Base-by-base conservation (phyloP, 2,113 vertebrate genomes). In the Psammodynastes pulverulentus region DNA sequence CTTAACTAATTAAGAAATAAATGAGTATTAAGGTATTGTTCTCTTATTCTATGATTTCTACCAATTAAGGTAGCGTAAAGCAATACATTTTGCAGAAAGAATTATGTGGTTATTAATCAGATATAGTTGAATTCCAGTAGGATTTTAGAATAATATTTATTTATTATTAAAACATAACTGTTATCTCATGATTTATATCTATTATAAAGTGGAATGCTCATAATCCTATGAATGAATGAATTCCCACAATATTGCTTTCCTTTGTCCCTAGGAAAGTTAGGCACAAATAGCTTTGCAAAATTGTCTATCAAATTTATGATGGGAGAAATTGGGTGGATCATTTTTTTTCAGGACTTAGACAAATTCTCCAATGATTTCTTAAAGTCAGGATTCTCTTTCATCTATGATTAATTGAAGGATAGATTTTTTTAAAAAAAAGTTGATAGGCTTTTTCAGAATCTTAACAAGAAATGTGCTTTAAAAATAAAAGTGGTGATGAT, bases 21-120 rank as follows among this genome's bases (percentile, higher is more conserved):
- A 23, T 0, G 7, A 0, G 13, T 84, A 1, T 58, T 9, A 85
- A 26, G 29, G 8, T 85, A 48, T 12, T 90, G 54, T 46, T 5
- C 58, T 87, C 86, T 34, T 86, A 39, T 72, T 13, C 9, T 87
- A 87, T 49, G 15, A 29, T 46, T 87, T 87, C 85, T 87, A n/a
- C 26, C 19, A 2, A 84, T 13, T n/a, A 0, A 12, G 0, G 0
- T 0, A 88, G 7, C 34, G 17, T 49, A 87, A 52, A 87, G 29
- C 0, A 21, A 9, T 48, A n/a, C 8, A 51, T 7, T 52, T 87
- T 19, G 6, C 86, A 87, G 86, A 46, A 49, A 29, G 26, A 46
- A 49, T 58, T 24, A 26, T 4, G 9, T 58, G 56, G 24, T 29
- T 58, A 58, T 58, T 24, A 29, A 58, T 58, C 9, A 58, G 56